Base-by-base conservation (phyloP, 2,113 vertebrate genomes). In the Miniopterus natalensis region DNA sequence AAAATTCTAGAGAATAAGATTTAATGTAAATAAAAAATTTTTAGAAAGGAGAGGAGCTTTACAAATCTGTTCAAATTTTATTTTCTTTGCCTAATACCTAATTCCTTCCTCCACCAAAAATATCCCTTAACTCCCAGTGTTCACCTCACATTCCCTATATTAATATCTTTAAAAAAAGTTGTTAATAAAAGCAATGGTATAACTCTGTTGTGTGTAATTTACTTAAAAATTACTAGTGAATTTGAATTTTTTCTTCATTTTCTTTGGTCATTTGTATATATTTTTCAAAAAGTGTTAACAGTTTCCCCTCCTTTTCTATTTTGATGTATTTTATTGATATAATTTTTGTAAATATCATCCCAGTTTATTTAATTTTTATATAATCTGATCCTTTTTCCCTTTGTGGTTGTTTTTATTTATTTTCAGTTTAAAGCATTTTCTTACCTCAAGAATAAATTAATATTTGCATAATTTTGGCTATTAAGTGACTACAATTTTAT, bases 41-140 rank as follows among this genome's bases (percentile, higher is more conserved):
- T n/a, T 73, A 68, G 73, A 85, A 84, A 63, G 68, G 40, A 65
- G 68, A n/a, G 23, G 17, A 84, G 23, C 40, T 90, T 92, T 47
- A 81, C 23, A 89, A 81, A 90, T 61, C 18, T 12, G 11, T 84
- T 92, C 77, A 92, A 51, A 79, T 88, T 84, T 84, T 85, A 85
- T 66, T 47, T 31, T 70, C 31, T 51, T 68, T 96, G 4, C 11
- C 40, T 25, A 80, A 73, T n/a, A 74, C 8, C 27, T 29, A 1
- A 1, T 2, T 15, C 66, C 18, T 53, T 15, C 49, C 36, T 49
- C 0, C 40, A 71, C 65, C 27, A 53, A 61, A 59, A 42, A 45
- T 66, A 40, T 14, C 18, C 12, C 20, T 47, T 40, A 77, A 8
- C 8, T 27, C 10, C 21, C 49, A 80, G 7, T 68, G 5, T 29